phyloP scores from a whole-genome alignment of 2,113 vertebrate species.

The Reinhardtius hippoglossoides region DNA sequence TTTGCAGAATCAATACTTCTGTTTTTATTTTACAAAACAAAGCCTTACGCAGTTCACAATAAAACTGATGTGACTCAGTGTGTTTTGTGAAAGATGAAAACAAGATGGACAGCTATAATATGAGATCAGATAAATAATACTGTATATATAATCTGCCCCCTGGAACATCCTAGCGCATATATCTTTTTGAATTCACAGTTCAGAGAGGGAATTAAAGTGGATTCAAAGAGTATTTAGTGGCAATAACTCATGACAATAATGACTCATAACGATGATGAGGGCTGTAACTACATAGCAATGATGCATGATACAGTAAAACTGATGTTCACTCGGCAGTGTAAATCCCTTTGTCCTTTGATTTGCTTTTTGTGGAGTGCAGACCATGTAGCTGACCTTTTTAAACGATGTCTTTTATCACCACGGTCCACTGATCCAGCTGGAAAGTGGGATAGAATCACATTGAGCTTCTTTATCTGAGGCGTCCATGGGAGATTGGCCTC shows the following conservation, averaged over 20 bases:
- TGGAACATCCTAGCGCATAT: slow-evolving; percentile 9
- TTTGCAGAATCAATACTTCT: not conserved
- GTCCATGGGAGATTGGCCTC: slow-evolving; percentile 31
- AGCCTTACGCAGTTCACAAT: too few relatives aligned
- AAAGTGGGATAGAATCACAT: slow-evolving; percentile 22
- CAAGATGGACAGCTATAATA: too few relatives aligned
- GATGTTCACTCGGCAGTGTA: not conserved
- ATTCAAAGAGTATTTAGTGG: not conserved
- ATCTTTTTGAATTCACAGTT: slow-evolving; percentile 16
- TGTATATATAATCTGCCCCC: not conserved
- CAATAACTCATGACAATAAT: not conserved
- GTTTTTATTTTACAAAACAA: too few relatives aligned
- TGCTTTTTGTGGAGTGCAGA: not conserved
- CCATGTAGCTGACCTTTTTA: not conserved
- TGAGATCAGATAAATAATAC: too few relatives aligned
- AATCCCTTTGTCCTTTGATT: not conserved
- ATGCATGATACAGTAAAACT: not conserved
- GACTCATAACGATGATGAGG: not conserved
- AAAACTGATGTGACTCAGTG: too few relatives aligned
- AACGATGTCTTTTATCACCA: slow-evolving; percentile 17
- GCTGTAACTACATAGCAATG: not conserved
- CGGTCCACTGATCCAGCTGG: slow-evolving; percentile 27
- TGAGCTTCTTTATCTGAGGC: slow-evolving; percentile 25
- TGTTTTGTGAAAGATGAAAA: too few relatives aligned
- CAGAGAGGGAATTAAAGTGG: not conserved